A percentile compares a stretch with the other conserved stretches of the same genome.
Evolutionary conservation across 2,797 vertebrate species (phyloP).

Genomic region (Mus caroli): DNA sequence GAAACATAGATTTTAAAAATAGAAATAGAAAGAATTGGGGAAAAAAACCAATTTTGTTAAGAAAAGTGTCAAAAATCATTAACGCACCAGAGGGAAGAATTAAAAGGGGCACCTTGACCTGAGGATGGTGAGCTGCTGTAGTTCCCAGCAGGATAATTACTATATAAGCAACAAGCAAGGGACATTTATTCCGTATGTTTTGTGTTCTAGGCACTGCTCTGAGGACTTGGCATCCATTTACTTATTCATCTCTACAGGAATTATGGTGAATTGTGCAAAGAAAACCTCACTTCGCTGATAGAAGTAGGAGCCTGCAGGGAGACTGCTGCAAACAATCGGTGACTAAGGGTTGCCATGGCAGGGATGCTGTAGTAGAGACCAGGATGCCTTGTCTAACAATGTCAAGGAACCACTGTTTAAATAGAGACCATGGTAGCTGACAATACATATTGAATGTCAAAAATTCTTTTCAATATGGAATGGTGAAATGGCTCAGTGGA

Average conservation of each 20-base stretch:
- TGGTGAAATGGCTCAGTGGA: neutral
- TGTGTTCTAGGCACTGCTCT: neutral
- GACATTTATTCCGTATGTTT: neutral
- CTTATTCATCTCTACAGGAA: neutral
- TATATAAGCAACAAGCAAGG: neutral
- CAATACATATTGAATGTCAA: neutral
- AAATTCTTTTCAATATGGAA: neutral
- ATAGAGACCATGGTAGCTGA: neutral
- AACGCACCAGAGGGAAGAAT: neutral
- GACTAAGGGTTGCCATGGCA: neutral
- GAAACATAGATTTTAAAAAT: neutral
- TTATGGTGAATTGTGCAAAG: neutral
- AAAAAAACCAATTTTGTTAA: neutral
- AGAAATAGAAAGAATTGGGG: conserved; percentile 4
- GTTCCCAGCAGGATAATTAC: neutral
- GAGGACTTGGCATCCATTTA: neutral
- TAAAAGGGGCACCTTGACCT: neutral
- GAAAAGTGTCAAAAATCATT: conserved; percentile 22
- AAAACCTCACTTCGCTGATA: neutral
- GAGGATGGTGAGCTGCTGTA: neutral
- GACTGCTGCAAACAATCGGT: neutral
- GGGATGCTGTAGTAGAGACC: accelerated
- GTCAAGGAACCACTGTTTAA: neutral
- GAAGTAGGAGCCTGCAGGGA: neutral
- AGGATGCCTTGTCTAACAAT: neutral